phyloP scores from a whole-genome alignment of 92 coral and sea anemone genomes.

The Muricea muricata region DNA sequence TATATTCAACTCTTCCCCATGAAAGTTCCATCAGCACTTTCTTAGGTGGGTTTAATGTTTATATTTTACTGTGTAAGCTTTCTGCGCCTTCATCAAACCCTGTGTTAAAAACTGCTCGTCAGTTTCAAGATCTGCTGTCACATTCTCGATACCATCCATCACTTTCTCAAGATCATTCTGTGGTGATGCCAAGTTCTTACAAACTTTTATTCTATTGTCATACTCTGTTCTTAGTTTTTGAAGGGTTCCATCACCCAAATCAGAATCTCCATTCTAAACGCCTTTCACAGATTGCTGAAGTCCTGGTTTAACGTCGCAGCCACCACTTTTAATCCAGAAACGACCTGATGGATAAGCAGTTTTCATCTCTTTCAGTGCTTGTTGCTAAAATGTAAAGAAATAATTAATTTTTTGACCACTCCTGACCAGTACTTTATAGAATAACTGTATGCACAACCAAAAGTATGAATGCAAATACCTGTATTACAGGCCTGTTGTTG shows the following conservation, averaged over 20 bases:
- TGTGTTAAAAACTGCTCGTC: background rate
- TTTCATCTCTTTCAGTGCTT: constrained; percentile 28
- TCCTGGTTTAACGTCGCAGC: constrained; percentile 32
- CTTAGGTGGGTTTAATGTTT: constrained; percentile 50
- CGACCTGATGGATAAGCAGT: constrained; percentile 26
- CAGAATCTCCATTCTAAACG: constrained; percentile 43
- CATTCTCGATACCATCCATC: too few species aligned
- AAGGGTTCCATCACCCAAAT: constrained; percentile 40
- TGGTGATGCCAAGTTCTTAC: too few species aligned
- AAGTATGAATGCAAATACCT: constrained; percentile 45
- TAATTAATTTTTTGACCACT: background rate
- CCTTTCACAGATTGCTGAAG: constrained; percentile 18
- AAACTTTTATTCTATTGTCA: too few species aligned
- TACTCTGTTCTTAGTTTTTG: constrained; percentile 10
- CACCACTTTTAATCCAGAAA: constrained; percentile 44
- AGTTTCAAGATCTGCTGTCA: background rate
- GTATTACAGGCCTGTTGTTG: constrained; percentile 57
- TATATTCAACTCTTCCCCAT: constrained; percentile 80
- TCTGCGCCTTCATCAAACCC: background rate
- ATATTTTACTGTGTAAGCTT: background rate
- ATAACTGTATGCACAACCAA: background rate
- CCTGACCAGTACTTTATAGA: background rate
- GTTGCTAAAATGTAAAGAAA: constrained; percentile 11
- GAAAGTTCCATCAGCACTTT: constrained; percentile 60
- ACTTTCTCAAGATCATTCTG: too few species aligned